Evolutionary conservation across 2,888 invertebrate species (phyloP), one percentile per base, ranked within the genome.

Genomic region (Chrysolina oricalcia): DNA sequence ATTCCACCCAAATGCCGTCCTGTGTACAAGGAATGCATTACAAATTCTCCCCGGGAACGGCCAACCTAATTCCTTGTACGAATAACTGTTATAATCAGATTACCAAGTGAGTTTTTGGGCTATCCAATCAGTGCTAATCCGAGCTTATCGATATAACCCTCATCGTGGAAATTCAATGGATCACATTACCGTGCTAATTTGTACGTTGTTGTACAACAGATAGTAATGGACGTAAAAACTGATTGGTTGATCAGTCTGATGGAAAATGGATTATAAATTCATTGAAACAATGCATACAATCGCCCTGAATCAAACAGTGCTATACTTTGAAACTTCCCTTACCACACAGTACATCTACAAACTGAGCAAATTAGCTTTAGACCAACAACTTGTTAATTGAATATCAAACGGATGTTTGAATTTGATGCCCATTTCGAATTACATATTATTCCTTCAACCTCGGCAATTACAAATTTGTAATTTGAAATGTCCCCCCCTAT

Each of bases 41-140:
- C 56, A 56, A 56, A 56, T 23, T 46, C 13, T 46, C 46, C 15
- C n/a, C 5, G n/a, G 15, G 13, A 56, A 23, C 81, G 82, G 81
- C 80, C 80, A 81, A 83, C 85, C 85, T 87, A 87, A 87, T 86
- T 86, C 84, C 76, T 78, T 35, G 82, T 85, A 86, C 85, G 85
- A 86, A 87, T 87, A 87, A 87, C 86, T 86, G 82, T 86, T 83
- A 83, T 87, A 87, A 87, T 87, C 87, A 86, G 86, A 87, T 88
- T 86, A 86, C 78, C 73, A 76, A 76, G 71, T 72, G 78, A 77
- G 80, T 82, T 83, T 83, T 83, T 82, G 77, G 82, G 75, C 81
- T 76, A 80, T 81, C 79, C 82, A 82, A 82, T 82, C 82, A 81
- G 80, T 77, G 75, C 69, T 82, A 82, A 82, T 80, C 82, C 66